phyloP scores from a whole-genome alignment of 2,113 vertebrate species.

The Malurus cyaneus region DNA sequence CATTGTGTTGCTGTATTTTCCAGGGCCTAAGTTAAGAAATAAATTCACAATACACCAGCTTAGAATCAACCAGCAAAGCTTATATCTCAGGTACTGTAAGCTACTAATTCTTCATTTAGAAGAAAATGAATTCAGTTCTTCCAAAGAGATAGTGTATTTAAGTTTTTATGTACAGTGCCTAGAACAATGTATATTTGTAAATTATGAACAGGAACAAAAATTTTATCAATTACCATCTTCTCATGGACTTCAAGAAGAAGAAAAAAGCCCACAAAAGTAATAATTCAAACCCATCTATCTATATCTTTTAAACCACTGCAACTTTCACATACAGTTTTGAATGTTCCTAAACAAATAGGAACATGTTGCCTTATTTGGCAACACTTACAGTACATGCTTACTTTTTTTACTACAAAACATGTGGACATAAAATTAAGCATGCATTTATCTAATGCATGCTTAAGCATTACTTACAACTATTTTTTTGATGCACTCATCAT shows the following conservation, averaged over 20 bases:
- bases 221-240: neutral
- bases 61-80: conserved; percentile 36
- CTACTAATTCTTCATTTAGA: conserved; percentile 51
- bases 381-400: neutral
- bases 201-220: neutral
- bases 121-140: conserved; percentile 52
- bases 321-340: neutral
- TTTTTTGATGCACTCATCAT: neutral
- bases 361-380: neutral
- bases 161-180: neutral
- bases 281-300: neutral
- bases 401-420: neutral
- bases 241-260: neutral
- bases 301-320: neutral
- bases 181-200: neutral
- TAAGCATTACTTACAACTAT: neutral
- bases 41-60: conserved; percentile 49
- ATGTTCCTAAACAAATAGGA: neutral
- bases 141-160: neutral
- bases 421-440: neutral
- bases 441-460: neutral
- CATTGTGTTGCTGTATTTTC: conserved; percentile 62
- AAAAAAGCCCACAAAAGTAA: neutral
- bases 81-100: conserved; percentile 19
- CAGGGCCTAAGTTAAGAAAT: conserved; percentile 49